Base-by-base conservation (phyloP, 92 coral and sea anemone genomes). In the Epizoanthus rinbou region DNA sequence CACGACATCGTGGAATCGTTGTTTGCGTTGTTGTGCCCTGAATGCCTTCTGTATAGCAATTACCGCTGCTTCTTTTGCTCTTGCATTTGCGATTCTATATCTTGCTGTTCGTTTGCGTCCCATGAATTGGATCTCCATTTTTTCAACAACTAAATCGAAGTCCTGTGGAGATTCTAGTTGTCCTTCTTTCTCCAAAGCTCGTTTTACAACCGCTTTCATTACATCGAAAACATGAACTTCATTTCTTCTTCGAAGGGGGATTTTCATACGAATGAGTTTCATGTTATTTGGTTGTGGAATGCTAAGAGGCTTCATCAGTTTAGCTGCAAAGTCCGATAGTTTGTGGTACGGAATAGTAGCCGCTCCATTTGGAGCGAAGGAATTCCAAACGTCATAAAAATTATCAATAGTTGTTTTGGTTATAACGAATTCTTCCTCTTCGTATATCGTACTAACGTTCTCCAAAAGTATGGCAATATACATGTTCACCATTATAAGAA, bases 391-490 rank as follows among this genome's bases (percentile, higher is more conserved):
- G 31, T 89, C 76, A 64, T 96, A 96, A 78, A 90, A 96, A 35
- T 91, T 85, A 72, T 96, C 91, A 31, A 96, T 89, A 50, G 91
- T 89, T 47, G 91, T 97, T 64, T 93, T 92, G n/a, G 91, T 88
- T 37, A 96, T 91, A 10, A 91, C 92, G 63, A 94, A 88, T 54
- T 96, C 97, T 53, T 92, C 98, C 72, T 81, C 91, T 70, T 93
- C 95, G 79, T 93, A 95, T 6, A 95, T 88, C 9, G 96, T 84
- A 60, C 89, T 90, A 28, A 96, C 95, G 78, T 96, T 96, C 78
- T 96, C 98, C 72, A 96, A 79, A 31, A 96, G 87, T 9, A 96
- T 89, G 7, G 99, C 99, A 74, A 96, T 96, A 84, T 96, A 91
- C 98, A 96, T 96, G 84, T 96, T 96, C 16, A 96, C 94, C 53